Percentiles rank a stretch among this genome's conserved stretches.
phyloP scores from a whole-genome alignment of 2,113 vertebrate genomes.

The cattle (Bos taurus) region ARS-UCD2.0 NC_037348.1:41288001-41288500 shows the following conservation, averaged over 20 bases:
- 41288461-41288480: neutral
- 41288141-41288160: constrained; percentile 6
- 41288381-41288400: neutral
- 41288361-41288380: neutral
- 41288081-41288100: constrained; percentile 12
- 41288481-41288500: neutral
- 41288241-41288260: neutral
- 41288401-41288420: neutral
- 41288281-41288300: neutral
- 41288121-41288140: neutral
- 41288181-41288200: neutral
- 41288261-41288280: neutral
- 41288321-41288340: neutral
- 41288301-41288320: neutral
- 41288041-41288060: neutral
- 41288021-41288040: neutral
- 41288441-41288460: neutral
- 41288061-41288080: neutral
- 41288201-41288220: constrained; percentile 4
- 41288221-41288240: neutral
- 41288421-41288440: neutral
- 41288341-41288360: neutral
- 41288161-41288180: neutral
- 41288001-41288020: neutral
- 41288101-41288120: neutral